Evolutionary conservation across 92 coral and sea anemone species (phyloP).

Genomic region (Meandrina meandrites): DNA sequence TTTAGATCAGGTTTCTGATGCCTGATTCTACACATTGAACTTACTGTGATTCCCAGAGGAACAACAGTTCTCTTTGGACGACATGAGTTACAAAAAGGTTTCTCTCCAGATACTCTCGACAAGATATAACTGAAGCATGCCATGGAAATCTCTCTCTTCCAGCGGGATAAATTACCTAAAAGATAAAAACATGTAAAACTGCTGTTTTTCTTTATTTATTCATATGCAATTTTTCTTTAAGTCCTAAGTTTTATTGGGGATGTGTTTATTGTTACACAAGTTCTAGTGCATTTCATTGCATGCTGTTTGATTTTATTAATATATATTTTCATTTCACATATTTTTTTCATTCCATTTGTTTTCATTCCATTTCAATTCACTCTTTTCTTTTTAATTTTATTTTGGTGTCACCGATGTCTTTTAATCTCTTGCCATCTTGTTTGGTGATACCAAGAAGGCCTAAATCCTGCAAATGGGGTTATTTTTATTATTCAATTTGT

Average conservation of each 20-base stretch:
- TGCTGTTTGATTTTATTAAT: background rate
- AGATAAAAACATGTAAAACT: background rate
- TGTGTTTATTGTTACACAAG: background rate
- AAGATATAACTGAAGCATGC: constrained; percentile 75
- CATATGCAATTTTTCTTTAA: background rate
- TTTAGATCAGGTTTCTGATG: background rate
- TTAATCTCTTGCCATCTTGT: background rate
- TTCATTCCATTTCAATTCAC: background rate
- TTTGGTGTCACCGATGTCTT: background rate
- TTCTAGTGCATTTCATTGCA: background rate
- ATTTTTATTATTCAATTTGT: too few species aligned
- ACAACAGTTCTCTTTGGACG: constrained; percentile 75
- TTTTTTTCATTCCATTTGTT: background rate
- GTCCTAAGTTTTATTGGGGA: background rate
- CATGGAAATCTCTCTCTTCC: constrained; percentile 93
- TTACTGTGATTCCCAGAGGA: constrained; percentile 90
- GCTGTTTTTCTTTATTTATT: background rate
- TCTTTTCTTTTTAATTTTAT: background rate
- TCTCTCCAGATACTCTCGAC: constrained; percentile 64
- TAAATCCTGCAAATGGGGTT: too few species aligned
- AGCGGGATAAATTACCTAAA: constrained; percentile 82
- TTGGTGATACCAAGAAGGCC: too few species aligned
- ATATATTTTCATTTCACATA: background rate
- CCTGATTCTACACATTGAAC: constrained; percentile 16
- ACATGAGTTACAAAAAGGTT: constrained; percentile 83